A percentile compares a stretch with the other conserved stretches of the same genome.
phyloP scores from a whole-genome alignment of 1,140 invertebrate species.

The Drosophila repletoides region DNA sequence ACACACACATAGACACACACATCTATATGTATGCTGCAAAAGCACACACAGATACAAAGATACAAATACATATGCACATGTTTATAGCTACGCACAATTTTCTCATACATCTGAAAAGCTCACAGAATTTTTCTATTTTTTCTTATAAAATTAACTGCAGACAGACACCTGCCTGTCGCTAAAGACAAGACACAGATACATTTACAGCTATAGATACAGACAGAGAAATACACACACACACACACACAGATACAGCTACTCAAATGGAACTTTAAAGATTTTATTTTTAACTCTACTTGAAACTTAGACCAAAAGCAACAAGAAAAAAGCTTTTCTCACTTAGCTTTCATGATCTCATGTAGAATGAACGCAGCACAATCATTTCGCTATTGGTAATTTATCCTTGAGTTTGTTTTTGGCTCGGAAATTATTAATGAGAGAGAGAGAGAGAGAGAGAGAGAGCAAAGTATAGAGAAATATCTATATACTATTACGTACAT shows the following conservation, averaged over 20 bases:
- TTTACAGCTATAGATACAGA: slow-evolving; percentile 6
- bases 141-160: slow-evolving; percentile 77
- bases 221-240: slow-evolving; percentile 24
- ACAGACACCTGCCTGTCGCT: slow-evolving; percentile 70
- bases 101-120: slow-evolving; percentile 32
- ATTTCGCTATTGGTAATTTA: slow-evolving; percentile 52
- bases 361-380: slow-evolving; percentile 12
- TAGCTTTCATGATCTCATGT: slow-evolving; percentile 70
- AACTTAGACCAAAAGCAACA: slow-evolving; percentile 68
- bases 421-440: slow-evolving; percentile 59
- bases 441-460: slow-evolving; percentile 18
- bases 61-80: slow-evolving; percentile 41
- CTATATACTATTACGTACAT: background rate
- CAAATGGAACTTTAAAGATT: slow-evolving; percentile 33
- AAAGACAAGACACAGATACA: slow-evolving; percentile 5
- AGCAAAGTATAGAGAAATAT: slow-evolving; percentile 20
- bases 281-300: slow-evolving; percentile 73
- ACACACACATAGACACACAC: slow-evolving; percentile 17
- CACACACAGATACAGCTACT: slow-evolving; percentile 3
- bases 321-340: slow-evolving; percentile 65
- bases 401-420: slow-evolving; percentile 71
- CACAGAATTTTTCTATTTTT: slow-evolving; percentile 42
- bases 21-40: slow-evolving; percentile 35
- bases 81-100: slow-evolving; percentile 62
- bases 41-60: slow-evolving; percentile 48